Base-by-base conservation (phyloP, 35 echinoderm and acorn worm species). In the Apostichopus japonicus region DNA sequence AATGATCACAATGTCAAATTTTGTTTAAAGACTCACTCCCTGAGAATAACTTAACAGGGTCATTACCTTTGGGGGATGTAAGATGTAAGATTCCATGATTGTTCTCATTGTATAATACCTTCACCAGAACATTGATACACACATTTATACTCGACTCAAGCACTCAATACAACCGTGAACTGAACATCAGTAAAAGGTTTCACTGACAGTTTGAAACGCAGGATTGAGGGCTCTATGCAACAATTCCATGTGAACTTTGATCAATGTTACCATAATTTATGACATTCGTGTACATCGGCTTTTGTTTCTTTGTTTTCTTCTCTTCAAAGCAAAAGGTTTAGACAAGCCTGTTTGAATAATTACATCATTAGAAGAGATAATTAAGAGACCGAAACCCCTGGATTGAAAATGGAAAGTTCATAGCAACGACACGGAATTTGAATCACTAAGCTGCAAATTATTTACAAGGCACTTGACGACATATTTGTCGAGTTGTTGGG, bases 361-460 rank as follows among this genome's bases (percentile, higher is more conserved):
- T 75, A 75, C 71, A 75, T 75, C 71, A 75, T 75, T 75, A 75
- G 17, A 19, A 6, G 71, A 23, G 71, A 75, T 75, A 75, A 75
- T 75, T 75, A 75, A 75, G 17, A 75, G 13, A 75, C n/a, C 81
- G 33, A 84, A 84, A 84, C 56, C 81, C 17, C 23, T 57, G 81
- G 55, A 84, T 84, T 84, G 24, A 57, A 84, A 84, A 84, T 57
- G 81, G 81, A 84, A 84, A 84, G 81, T 84, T 84, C 81, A 84
- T 24, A 84, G 81, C 16, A 84, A 84, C 81, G 57, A 84, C 81
- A 55, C 4, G 33, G n/a, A 19, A 57, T 58, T 53, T 22, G 55
- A 57, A 58, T 84, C 54, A 57, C 81, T 54, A 57, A 84, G 81
- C 16, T 59, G 55, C 53, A n/a, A 75, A 24, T 58, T 84, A 59